Conservation (phyloP, 2,797 vertebrate species). For the Oreochromis grahami region DNA sequence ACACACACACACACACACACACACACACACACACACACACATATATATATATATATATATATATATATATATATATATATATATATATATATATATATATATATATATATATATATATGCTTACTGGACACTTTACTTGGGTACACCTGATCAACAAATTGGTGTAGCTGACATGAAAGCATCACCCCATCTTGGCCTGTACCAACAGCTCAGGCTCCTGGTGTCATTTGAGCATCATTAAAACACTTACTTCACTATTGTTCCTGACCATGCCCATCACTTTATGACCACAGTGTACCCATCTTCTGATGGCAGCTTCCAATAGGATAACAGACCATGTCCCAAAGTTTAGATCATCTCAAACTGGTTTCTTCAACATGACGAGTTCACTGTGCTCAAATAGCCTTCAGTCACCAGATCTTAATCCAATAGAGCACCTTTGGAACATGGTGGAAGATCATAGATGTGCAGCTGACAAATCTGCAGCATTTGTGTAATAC, state of each 20-base stretch:
- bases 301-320: not conserved
- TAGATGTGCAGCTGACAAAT: no score
- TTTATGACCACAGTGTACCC: not conserved
- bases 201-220: not conserved
- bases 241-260: not conserved
- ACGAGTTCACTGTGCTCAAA: not conserved
- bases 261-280: not conserved
- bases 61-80: no score
- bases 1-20: no score
- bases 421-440: not conserved
- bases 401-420: not conserved
- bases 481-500: not conserved
- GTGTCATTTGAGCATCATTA: not conserved
- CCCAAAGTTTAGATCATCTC: not conserved
- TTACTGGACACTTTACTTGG: not conserved
- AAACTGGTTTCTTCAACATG: not conserved
- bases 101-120: not conserved
- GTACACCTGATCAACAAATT: not conserved
- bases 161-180: not conserved
- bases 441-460: not conserved
- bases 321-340: not conserved
- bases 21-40: no score
- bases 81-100: no score
- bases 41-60: no score
- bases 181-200: not conserved